A percentile compares a stretch with the other conserved stretches of the same genome.
Evolutionary conservation across 2,113 vertebrate species (phyloP).

Genomic region (Leptodactylus fuscus): DNA sequence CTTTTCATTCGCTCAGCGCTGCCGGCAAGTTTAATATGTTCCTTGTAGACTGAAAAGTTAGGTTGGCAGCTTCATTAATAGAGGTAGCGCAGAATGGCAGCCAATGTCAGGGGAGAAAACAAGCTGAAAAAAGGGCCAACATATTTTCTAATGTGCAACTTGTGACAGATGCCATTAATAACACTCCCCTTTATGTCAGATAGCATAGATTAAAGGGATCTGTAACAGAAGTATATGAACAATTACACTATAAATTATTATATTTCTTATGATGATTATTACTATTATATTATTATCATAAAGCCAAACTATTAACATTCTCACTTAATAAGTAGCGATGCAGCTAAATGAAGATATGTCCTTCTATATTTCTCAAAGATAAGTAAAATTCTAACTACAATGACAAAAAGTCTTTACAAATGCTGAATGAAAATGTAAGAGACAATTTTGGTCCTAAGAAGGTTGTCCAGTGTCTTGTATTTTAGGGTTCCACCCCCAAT

Average conservation of each 20-base stretch:
- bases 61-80: constrained; percentile 42
- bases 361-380: too few relatives aligned
- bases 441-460: too few relatives aligned
- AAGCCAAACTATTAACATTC: background rate
- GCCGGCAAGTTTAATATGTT: constrained; percentile 33
- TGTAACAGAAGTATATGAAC: background rate
- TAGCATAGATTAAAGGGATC: background rate
- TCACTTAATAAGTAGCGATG: too few relatives aligned
- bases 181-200: background rate
- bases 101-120: constrained; percentile 30
- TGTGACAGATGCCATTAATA: constrained; percentile 7
- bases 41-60: constrained; percentile 35
- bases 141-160: constrained; percentile 16
- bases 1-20: constrained; percentile 11
- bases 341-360: too few relatives aligned
- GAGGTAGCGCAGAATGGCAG: constrained; percentile 17
- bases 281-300: background rate
- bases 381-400: too few relatives aligned
- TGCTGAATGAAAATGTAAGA: too few relatives aligned
- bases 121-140: constrained; percentile 21
- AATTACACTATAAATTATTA: background rate
- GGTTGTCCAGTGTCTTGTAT: too few relatives aligned
- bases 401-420: too few relatives aligned
- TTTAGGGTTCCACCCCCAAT: too few relatives aligned
- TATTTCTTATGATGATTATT: too few relatives aligned